These are phyloP conservation scores for Brachypteracias leptosomus DNA, from an alignment of 2,113 vertebrate genomes.

Conservation along the genomic window DNA sequence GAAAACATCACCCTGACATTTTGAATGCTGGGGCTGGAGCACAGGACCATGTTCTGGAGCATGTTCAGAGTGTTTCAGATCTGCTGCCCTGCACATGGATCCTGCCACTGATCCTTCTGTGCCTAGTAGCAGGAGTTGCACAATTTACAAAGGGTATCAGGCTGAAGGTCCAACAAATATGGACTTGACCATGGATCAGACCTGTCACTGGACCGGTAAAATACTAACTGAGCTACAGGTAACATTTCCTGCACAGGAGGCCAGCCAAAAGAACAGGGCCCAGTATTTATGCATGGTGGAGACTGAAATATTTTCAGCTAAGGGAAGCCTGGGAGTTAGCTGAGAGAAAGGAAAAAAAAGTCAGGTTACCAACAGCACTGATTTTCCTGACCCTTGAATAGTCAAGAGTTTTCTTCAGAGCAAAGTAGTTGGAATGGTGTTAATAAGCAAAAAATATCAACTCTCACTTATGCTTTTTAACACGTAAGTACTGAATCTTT, in stretches of 20 bases:
- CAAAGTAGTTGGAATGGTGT: background rate
- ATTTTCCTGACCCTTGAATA: background rate
- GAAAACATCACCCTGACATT: background rate
- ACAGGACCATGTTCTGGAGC: background rate
- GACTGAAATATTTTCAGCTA: background rate
- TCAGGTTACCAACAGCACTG: background rate
- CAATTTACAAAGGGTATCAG: background rate
- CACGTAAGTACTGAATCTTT: background rate
- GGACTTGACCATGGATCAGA: background rate
- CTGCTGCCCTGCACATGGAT: background rate
- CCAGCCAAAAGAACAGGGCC: background rate
- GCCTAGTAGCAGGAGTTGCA: background rate
- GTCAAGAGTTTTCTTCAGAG: background rate
- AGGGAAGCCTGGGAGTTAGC: background rate
- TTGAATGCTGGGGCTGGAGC: background rate
- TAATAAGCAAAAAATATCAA: background rate
- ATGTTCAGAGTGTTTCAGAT: too few relatives aligned
- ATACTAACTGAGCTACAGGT: background rate
- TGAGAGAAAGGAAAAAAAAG: background rate
- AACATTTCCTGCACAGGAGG: background rate
- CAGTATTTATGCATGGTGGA: background rate
- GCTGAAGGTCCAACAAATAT: background rate
- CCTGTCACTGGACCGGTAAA: too few relatives aligned
- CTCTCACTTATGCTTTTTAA: background rate
- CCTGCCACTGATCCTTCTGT: background rate